Evolutionary conservation across 2,797 vertebrate species (phyloP), one percentile per base, ranked within the genome.

Genomic region (Lacerta bilineata): DNA sequence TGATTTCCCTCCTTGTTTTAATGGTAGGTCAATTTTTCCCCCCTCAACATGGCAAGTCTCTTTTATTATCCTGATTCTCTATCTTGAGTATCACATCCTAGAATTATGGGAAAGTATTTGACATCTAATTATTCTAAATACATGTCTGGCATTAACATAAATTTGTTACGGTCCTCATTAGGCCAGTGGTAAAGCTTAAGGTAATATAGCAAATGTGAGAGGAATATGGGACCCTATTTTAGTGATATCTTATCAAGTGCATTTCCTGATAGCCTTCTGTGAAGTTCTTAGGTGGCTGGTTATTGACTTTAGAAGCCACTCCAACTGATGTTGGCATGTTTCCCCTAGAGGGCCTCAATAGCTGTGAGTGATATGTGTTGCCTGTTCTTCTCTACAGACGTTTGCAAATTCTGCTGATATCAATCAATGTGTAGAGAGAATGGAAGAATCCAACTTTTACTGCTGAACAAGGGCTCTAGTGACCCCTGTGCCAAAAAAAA

Each of bases 361-460:
- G 80, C 80, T 86, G 41, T 79, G 82, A 88, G 33, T 68, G 18
- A 81, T 64, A 77, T 84, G 13, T 84, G 61, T 79, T 27, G 4
- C 17, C 36, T 71, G 5, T 88, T 84, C 50, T 81, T 43, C 25
- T 84, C n/a, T 79, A 55, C 66, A 25, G 2, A 72, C 46, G 27
- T 88, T 88, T 79, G 66, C 68, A 79, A 69, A 88, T 88, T 78
- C 33, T 59, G 75, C 36, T 79, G 82, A 64, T 88, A 78, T 71
- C 43, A 39, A 83, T 83, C 80, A 77, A 15, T 79, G 13, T 39
- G 29, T 27, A 64, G 50, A 85, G 25, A 39, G 27, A 89, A 86
- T 50, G 43, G 59, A 75, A 87, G 71, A 81, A 75, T 68, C 66
- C 9, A 55, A 25, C 64, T 82, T 89, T 86, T 55, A 77, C 41